Conservation (phyloP, 2,113 vertebrate species). For the Cephalopholis sonnerati region DNA sequence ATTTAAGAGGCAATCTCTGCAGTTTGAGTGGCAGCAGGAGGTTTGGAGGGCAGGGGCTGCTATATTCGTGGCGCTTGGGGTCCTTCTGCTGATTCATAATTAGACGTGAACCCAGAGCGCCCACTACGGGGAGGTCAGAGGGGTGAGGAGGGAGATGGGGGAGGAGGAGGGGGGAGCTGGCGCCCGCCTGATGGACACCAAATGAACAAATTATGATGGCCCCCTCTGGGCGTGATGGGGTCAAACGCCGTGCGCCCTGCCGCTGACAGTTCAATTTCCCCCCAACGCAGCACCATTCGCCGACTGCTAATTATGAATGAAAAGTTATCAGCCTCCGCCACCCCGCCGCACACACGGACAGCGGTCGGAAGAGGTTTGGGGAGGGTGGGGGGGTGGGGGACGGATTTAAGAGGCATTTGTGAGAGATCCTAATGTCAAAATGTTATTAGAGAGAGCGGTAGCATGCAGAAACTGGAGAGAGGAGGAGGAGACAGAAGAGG, state of each 20-base stretch:
- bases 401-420: constrained; percentile 91
- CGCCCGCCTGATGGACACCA: constrained; percentile 98
- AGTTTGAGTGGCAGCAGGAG: constrained; percentile 95
- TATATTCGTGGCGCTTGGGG: constrained; percentile 88
- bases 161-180: constrained; percentile 83
- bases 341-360: constrained; percentile 71
- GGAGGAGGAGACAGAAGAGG: constrained; percentile 65
- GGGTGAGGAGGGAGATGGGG: constrained; percentile 90
- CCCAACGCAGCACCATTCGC: constrained; percentile 95
- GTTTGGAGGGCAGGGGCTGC: constrained; percentile 92
- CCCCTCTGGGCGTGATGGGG: constrained; percentile 99
- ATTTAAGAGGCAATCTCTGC: constrained; percentile 96
- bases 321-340: constrained; percentile 97
- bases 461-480: constrained; percentile 65
- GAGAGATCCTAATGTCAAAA: constrained; percentile 98
- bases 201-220: constrained; percentile 99
- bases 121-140: constrained; percentile 95
- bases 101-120: constrained; percentile 98
- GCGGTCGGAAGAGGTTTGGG: constrained; percentile 64
- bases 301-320: constrained; percentile 99
- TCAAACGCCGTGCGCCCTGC: constrained; percentile 98
- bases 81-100: constrained; percentile 98
- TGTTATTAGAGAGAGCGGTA: constrained; percentile 93
- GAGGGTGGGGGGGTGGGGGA: constrained; percentile 8
- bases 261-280: constrained; percentile 99